These are phyloP conservation scores for Oscheius sp. DNA, from an alignment of 2,888 invertebrate species.

Conservation along the genomic window DNA sequence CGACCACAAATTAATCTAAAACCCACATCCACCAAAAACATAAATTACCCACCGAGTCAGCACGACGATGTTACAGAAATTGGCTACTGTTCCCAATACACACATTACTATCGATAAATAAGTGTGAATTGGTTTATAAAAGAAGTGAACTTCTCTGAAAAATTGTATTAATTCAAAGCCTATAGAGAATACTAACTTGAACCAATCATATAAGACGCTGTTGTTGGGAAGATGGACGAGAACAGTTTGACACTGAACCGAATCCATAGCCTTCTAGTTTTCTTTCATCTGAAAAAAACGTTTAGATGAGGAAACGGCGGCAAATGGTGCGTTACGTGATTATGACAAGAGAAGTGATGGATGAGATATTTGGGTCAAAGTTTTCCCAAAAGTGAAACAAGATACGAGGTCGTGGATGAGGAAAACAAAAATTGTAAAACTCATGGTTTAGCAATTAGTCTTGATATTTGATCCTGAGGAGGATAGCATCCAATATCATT, in stretches of 20 bases:
- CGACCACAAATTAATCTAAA: neutral
- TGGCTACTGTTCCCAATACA: constrained; percentile 64
- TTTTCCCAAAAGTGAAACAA: neutral
- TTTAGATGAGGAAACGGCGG: neutral
- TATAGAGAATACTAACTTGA: constrained; percentile 17
- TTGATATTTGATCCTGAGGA: constrained; percentile 1
- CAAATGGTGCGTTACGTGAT: neutral
- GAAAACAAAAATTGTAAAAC: constrained; percentile 16
- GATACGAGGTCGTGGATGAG: neutral
- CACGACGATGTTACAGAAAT: constrained; percentile 69
- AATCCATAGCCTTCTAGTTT: constrained; percentile 42
- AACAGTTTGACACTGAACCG: constrained; percentile 58
- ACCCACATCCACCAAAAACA: neutral
- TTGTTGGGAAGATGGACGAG: constrained; percentile 65
- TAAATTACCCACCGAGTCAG: constrained; percentile 55
- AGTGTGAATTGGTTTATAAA: constrained; percentile 64
- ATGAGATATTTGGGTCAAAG: constrained; percentile 1
- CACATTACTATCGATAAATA: constrained; percentile 69
- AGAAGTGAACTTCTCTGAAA: constrained; percentile 45
- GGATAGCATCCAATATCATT: too few species aligned
- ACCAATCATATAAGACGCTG: constrained; percentile 57
- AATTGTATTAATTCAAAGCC: neutral
- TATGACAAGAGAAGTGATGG: neutral
- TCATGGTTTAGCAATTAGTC: constrained; percentile 19
- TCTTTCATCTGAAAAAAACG: constrained; percentile 24